Percentiles rank a stretch among this genome's conserved stretches.
phyloP scores from a whole-genome alignment of 2,113 vertebrate genomes.

The Callipepla californica region DNA sequence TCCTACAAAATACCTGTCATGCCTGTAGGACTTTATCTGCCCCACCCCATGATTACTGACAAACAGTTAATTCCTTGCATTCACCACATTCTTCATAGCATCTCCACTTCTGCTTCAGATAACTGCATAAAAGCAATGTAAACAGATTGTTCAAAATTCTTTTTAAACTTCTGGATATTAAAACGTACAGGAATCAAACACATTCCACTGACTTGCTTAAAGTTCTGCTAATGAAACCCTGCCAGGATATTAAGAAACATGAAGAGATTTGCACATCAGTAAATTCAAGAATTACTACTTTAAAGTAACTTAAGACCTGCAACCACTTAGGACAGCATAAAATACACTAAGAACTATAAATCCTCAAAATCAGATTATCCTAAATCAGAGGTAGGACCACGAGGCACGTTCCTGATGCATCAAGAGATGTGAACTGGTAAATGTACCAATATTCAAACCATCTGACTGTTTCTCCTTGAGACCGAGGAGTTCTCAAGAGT shows the following conservation, averaged over 20 bases:
- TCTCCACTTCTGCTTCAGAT: background rate
- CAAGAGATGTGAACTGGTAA: fast-evolving
- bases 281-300: background rate
- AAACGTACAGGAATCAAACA: background rate
- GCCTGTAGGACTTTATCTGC: background rate
- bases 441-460: background rate
- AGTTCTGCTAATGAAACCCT: conserved; percentile 14
- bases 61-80: background rate
- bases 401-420: background rate
- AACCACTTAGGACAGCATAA: background rate
- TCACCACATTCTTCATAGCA: background rate
- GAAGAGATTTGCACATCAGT: background rate
- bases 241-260: background rate
- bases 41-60: background rate
- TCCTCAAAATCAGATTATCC: background rate
- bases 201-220: background rate
- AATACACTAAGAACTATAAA: background rate
- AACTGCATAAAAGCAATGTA: background rate
- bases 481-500: background rate
- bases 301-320: background rate
- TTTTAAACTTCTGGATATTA: background rate
- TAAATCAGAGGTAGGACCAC: background rate
- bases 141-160: background rate
- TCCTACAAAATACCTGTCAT: background rate
- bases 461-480: background rate